Base-by-base conservation (phyloP, 2,797 vertebrate species). In the Echiichthys vipera region DNA sequence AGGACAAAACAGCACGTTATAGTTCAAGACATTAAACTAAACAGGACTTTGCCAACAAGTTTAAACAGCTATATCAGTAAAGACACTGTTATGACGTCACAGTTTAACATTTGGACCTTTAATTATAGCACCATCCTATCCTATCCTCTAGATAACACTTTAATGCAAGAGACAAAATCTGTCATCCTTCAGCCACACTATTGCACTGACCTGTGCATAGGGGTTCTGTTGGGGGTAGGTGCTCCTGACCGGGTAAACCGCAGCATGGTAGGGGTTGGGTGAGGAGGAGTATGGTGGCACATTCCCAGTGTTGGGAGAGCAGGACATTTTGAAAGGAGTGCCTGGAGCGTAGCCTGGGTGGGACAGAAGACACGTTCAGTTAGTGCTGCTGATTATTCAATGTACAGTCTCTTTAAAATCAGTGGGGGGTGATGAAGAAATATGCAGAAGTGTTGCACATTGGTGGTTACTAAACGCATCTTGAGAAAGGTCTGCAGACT, bases 271-370 rank as follows among this genome's bases (percentile, higher is more conserved):
- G 22, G 97, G 96, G 81, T 95, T 98, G 0, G 97, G 96, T 32
- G 98, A 97, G 0, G 98, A 96, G 6, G 98, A 98, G 65, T 98
- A 99, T 0, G 97, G 96, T 2, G 98, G 97, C 74, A 98, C 95
- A 7, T 95, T 94, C 65, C 97, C 98, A 20, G 96, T 97, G 77
- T 95, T 97, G 66, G 98, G 97, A 67, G 98, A 99, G 91, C 97
- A 99, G 84, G 98, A 97, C 88, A 99, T 96, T 95, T 99, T 99
- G 88, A 99, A 99, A 0, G 97, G 96, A 75, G 98, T 97, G 74
- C 97, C 97, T 13, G 97, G 96, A 39, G 96, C 96, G 4, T 98
- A 99, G 87, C 97, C 98, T 99, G 91, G 13, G 51, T 7, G 18
- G 59, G 45, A 63, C n/a, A 20, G 27, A 62, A 39, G 34, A 84